Conservation (phyloP, 2,888 invertebrate species). For the Itoplectis maculator region DNA sequence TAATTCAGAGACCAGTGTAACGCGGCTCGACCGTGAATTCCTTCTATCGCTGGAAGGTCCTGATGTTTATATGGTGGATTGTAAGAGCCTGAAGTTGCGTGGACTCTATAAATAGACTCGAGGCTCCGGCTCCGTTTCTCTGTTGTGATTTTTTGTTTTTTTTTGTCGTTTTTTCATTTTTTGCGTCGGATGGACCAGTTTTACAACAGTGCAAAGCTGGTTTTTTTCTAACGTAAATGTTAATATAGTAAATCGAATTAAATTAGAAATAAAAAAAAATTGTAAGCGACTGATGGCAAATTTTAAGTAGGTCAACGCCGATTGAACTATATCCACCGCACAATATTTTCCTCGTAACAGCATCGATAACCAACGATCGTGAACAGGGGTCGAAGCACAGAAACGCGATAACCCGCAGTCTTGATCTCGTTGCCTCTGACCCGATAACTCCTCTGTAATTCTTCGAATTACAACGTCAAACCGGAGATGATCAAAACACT, state of each 20-base stretch:
- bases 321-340: conserved; percentile 19
- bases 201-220: not conserved
- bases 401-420: conserved; percentile 58
- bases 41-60: conserved; percentile 36
- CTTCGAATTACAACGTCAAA: not conserved
- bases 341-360: conserved; percentile 13
- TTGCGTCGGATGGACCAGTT: too few relatives aligned
- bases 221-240: too few relatives aligned
- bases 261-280: too few relatives aligned
- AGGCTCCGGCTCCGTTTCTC: conserved; percentile 27
- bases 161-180: not conserved
- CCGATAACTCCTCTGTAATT: not conserved
- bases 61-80: conserved; percentile 26
- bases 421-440: not conserved
- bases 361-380: conserved; percentile 36
- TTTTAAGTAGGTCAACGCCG: conserved; percentile 50
- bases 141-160: conserved; percentile 5
- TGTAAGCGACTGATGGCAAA: not conserved
- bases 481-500: too few relatives aligned
- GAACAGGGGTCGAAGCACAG: conserved; percentile 47
- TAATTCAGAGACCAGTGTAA: conserved; percentile 30
- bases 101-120: conserved; percentile 67
- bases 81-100: conserved; percentile 45
- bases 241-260: too few relatives aligned
- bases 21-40: conserved; percentile 27